phyloP scores from a whole-genome alignment of 2,797 vertebrate genomes.

The Megaceryle alcyon region DNA sequence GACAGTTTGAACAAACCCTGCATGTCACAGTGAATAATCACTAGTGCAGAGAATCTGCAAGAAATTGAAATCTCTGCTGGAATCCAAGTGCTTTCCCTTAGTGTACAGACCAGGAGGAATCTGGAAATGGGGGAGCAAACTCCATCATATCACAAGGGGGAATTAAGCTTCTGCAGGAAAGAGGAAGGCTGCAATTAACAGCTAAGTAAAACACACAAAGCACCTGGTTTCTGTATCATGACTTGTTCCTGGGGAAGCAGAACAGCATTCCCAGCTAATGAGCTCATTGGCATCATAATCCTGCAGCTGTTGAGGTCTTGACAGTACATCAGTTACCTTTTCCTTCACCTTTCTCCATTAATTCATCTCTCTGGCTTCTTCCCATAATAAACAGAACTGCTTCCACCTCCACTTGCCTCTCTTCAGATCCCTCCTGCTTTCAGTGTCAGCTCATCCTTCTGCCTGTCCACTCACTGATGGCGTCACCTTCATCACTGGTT shows the following conservation, averaged over 20 bases:
- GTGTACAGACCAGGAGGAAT: not conserved
- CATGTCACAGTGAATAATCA: not conserved
- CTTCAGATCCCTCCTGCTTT: not conserved
- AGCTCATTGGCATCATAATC: conserved; percentile 31
- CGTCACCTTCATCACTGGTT: not conserved
- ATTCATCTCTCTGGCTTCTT: not conserved
- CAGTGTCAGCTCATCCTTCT: not conserved
- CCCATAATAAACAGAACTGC: not conserved
- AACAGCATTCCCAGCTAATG: conserved; percentile 33
- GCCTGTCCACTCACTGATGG: accelerated
- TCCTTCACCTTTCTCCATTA: not conserved
- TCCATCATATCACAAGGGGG: not conserved
- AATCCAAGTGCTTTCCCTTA: not conserved
- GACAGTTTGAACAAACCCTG: not conserved
- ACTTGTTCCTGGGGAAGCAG: not conserved
- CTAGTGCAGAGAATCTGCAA: not conserved
- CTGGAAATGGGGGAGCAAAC: not conserved
- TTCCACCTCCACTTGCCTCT: not conserved
- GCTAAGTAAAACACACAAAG: not conserved
- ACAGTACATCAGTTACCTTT: conserved; percentile 7
- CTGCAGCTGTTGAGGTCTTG: conserved; percentile 4
- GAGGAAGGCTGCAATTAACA: conserved; percentile 9
- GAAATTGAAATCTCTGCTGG: not conserved
- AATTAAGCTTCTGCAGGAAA: not conserved
- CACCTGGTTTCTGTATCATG: not conserved